Evolutionary conservation across 2,888 invertebrate species (phyloP), one percentile per base, ranked within the genome.

Genomic region (Sarcophaga caerulescens): DNA sequence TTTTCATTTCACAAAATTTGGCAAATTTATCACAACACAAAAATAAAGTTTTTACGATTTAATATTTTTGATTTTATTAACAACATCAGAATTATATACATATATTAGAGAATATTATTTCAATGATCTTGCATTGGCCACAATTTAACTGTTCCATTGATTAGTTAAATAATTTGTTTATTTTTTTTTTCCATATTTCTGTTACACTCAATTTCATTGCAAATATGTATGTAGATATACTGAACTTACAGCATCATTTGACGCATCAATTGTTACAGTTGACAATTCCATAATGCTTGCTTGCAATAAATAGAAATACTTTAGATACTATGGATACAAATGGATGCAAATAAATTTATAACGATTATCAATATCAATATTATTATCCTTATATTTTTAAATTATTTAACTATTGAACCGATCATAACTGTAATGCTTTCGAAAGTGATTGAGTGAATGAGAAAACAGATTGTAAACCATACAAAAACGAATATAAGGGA

Each of bases 201-300:
- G 4, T 52, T 17, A 17, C 52, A 52, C 17, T 52, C 52, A 52
- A 52, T 52, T 52, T 52, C 17, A 52, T 52, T 35, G 10, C 2
- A 35, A 35, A 35, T 35, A 35, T 8, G 17, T 52, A 47, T 47
- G n/a, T n/a, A n/a, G n/a, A 12, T 47, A 4, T 82, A 81, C 69
- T 57, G 8, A 59, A 81, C 81, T 81, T 85, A 78, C 84, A 66
- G 70, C 25, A n/a, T 65, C 85, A 75, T 78, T 74, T 76, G 78
- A 12, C 52, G 14, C 86, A 79, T 88, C 87, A 80, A 88, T 68
- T 81, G 82, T 88, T 52, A 89, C 88, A 80, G 83, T 88, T 65
- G 84, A 80, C 71, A 89, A 78, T 75, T 89, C 89, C 88, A 89
- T 89, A 17, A 60, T 66, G n/a, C 71, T 47, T 47, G 14, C 14